phyloP scores from a whole-genome alignment of 2,888 invertebrate genomes.

The Atherix ibis region DNA sequence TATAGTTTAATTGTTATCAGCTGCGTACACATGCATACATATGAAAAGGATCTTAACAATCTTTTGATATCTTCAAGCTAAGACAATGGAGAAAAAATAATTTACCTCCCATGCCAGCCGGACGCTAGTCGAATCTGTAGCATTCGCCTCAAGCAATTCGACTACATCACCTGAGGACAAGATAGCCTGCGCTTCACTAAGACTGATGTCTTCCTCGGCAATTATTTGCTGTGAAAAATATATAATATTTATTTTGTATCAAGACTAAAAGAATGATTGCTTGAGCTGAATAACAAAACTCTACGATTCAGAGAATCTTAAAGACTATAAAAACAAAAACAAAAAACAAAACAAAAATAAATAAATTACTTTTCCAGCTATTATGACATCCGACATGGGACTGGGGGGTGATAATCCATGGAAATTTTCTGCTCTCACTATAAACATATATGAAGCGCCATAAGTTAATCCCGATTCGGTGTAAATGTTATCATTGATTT shows the following conservation, averaged over 20 bases:
- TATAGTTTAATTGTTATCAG: too few relatives aligned
- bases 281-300: neutral
- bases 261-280: neutral
- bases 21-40: too few relatives aligned
- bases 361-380: conserved; percentile 34
- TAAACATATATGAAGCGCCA: conserved; percentile 71
- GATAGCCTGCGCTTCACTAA: conserved; percentile 51
- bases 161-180: conserved; percentile 58
- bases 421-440: conserved; percentile 76
- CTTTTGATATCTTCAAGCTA: too few relatives aligned
- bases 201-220: conserved; percentile 9
- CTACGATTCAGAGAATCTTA: neutral
- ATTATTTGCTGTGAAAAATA: conserved; percentile 6
- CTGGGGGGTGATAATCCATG: conserved; percentile 73
- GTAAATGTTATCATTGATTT: conserved; percentile 54
- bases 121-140: conserved; percentile 68
- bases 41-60: too few relatives aligned
- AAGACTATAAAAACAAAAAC: neutral
- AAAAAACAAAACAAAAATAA: neutral
- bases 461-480: conserved; percentile 55
- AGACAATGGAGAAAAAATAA: too few relatives aligned
- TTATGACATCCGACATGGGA: conserved; percentile 55
- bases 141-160: conserved; percentile 64
- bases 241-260: neutral
- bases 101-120: conserved; percentile 71